phyloP scores from a whole-genome alignment of 2,113 vertebrate genomes.

The Nerophis ophidion region DNA sequence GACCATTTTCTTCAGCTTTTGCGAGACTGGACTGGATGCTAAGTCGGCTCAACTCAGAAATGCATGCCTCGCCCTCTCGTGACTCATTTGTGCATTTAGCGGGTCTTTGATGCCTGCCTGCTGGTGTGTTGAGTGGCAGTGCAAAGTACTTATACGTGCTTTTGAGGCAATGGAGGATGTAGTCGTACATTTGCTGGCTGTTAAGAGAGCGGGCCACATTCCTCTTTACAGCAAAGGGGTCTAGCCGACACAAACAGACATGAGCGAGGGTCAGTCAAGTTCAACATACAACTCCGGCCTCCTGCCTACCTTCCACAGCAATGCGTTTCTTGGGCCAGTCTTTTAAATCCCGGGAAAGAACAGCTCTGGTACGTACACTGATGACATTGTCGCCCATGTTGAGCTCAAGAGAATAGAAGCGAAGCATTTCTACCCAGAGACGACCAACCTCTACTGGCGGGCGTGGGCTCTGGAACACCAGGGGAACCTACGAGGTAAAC shows the following conservation, averaged over 20 bases:
- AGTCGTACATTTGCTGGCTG: constrained; percentile 86
- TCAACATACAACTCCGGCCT: background rate
- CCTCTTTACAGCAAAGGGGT: constrained; percentile 87
- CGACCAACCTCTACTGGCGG: constrained; percentile 72
- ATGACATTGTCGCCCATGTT: constrained; percentile 83
- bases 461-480: constrained; percentile 71
- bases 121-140: constrained; percentile 63
- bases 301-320: constrained; percentile 84
- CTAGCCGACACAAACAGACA: constrained; percentile 55
- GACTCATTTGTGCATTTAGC: constrained; percentile 5
- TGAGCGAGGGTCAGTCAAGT: background rate
- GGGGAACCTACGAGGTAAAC: constrained; percentile 69
- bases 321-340: constrained; percentile 95
- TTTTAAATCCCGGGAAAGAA: constrained; percentile 82
- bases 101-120: constrained; percentile 20
- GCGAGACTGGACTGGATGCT: constrained; percentile 21
- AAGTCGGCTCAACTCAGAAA: constrained; percentile 26
- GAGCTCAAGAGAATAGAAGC: constrained; percentile 91
- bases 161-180: constrained; percentile 88
- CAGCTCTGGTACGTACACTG: constrained; percentile 78
- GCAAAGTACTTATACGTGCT: constrained; percentile 93
- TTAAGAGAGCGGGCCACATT: constrained; percentile 89
- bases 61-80: background rate
- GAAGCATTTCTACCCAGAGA: constrained; percentile 89
- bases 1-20: constrained; percentile 30